These are phyloP conservation scores for Ciona savignyi DNA, from an alignment of 23 tunicate genomes.

Conservation along the genomic window DNA sequence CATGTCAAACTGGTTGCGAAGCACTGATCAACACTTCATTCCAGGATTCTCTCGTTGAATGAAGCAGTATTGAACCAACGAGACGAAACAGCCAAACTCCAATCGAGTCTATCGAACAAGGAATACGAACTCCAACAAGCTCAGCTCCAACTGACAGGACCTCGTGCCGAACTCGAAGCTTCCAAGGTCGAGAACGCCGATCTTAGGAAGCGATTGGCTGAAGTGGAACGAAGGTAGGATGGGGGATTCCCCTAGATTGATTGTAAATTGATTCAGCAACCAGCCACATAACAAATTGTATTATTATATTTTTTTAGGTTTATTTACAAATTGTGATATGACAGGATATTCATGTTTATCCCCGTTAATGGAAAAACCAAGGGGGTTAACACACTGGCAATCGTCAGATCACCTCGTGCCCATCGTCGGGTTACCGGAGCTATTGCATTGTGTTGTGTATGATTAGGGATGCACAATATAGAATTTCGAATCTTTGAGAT, in stretches of 20 bases:
- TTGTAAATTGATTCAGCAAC: neutral
- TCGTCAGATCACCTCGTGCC: too few relatives aligned
- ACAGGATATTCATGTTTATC: too few relatives aligned
- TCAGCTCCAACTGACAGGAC: slow-evolving; percentile 51
- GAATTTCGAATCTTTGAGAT: too few relatives aligned
- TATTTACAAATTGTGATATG: too few relatives aligned
- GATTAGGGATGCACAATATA: too few relatives aligned
- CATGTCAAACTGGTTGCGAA: too few relatives aligned
- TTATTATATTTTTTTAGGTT: too few relatives aligned
- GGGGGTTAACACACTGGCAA: too few relatives aligned
- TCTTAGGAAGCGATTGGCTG: slow-evolving; percentile 48
- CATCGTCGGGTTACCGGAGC: too few relatives aligned
- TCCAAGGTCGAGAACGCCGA: slow-evolving; percentile 65
- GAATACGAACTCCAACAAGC: slow-evolving; percentile 81
- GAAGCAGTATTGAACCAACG: slow-evolving; percentile 37
- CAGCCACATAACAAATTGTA: neutral
- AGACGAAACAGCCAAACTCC: slow-evolving; percentile 45
- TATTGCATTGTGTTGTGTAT: too few relatives aligned
- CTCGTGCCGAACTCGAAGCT: slow-evolving; percentile 56
- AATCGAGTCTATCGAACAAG: slow-evolving; percentile 43
- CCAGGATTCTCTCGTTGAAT: slow-evolving; percentile 53
- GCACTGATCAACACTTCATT: too few relatives aligned
- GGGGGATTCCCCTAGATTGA: neutral
- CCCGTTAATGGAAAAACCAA: too few relatives aligned
- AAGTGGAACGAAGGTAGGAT: slow-evolving; percentile 66